phyloP scores from a whole-genome alignment of 2,797 vertebrate genomes.

The Uromys caudimaculatus region DNA sequence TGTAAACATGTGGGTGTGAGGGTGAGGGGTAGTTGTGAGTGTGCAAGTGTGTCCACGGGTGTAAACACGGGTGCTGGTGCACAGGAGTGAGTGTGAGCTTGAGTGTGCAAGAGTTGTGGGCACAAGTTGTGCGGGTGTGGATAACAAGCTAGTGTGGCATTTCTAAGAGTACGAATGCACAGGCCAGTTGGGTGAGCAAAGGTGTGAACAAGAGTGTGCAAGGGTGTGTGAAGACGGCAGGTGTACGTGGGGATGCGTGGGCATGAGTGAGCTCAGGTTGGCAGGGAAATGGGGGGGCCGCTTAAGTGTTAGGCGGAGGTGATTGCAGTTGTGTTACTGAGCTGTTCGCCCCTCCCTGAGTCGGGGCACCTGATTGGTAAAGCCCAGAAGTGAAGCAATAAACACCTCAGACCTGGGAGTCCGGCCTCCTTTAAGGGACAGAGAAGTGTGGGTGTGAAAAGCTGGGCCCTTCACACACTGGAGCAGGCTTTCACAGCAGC shows the following conservation, averaged over 20 bases:
- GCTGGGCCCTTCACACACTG: background rate
- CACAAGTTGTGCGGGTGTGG: too few species aligned
- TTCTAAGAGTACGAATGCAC: too few species aligned
- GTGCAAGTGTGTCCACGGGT: background rate
- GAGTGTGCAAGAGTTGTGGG: background rate
- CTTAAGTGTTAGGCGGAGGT: background rate
- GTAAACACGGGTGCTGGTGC: background rate
- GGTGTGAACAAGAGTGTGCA: background rate
- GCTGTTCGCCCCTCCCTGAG: accelerated
- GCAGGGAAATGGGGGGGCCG: background rate
- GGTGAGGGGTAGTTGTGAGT: background rate
- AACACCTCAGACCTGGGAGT: background rate
- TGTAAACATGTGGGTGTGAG: background rate
- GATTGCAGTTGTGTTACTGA: too few species aligned
- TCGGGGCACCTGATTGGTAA: background rate
- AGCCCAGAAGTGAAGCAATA: background rate
- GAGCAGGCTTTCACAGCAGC: background rate
- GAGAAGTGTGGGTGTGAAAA: too few species aligned
- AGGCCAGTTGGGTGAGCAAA: background rate
- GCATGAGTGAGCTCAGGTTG: too few species aligned
- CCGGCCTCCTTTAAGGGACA: background rate
- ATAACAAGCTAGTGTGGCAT: background rate
- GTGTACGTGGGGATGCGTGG: background rate
- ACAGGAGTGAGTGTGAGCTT: background rate
- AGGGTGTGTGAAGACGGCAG: background rate